Percentiles rank a stretch among this genome's conserved stretches.
Evolutionary conservation across 2,888 invertebrate genomes (phyloP).

Genomic region (Argynnis bischoffii): DNA sequence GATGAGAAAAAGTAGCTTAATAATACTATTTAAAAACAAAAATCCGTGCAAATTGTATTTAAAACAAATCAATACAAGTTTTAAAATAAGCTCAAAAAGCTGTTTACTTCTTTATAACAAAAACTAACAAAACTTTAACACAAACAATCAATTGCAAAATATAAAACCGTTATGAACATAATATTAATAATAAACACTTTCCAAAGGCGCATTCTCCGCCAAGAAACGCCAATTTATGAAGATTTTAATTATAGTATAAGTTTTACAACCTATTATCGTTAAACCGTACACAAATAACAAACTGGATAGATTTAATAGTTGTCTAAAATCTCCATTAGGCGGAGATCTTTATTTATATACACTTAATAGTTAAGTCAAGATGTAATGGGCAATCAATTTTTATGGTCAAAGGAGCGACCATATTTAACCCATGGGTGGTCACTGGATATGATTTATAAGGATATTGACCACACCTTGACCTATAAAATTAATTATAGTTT

Average conservation of each 20-base stretch:
- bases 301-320: constrained; percentile 48
- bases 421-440: constrained; percentile 65
- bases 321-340: constrained; percentile 44
- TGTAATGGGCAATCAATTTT: constrained; percentile 63
- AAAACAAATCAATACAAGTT: too few relatives aligned
- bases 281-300: constrained; percentile 44
- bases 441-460: constrained; percentile 28
- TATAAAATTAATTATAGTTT: constrained; percentile 20
- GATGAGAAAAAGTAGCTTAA: too few relatives aligned
- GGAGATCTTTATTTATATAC: constrained; percentile 44
- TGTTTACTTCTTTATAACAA: too few relatives aligned
- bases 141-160: too few relatives aligned
- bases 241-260: constrained; percentile 8
- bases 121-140: too few relatives aligned
- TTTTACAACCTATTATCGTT: constrained; percentile 36
- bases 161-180: neutral
- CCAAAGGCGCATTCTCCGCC: neutral
- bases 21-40: too few relatives aligned
- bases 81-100: too few relatives aligned
- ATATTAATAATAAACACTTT: neutral
- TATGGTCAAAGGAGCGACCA: constrained; percentile 58
- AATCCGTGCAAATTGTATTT: too few relatives aligned
- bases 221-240: neutral
- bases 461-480: constrained; percentile 28
- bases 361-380: constrained; percentile 38